These are phyloP conservation scores for Borostomias antarcticus DNA, from an alignment of 2,797 vertebrate genomes.

Conservation along the genomic window DNA sequence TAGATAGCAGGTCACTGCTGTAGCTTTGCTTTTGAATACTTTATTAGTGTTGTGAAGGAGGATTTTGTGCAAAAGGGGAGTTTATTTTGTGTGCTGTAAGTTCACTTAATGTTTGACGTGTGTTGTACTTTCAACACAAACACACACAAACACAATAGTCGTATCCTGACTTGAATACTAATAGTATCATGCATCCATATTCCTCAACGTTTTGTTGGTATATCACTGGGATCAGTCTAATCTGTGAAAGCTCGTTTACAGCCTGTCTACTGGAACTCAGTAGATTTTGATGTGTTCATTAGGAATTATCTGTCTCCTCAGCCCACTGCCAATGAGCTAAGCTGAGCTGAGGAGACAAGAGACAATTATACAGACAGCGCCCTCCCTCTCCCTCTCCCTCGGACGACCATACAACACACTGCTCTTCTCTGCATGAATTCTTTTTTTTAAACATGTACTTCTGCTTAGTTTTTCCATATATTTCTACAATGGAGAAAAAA, in stretches of 20 bases:
- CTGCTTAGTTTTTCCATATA: constrained; percentile 21
- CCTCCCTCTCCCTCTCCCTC: constrained; percentile 16
- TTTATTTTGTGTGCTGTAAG: constrained; percentile 12
- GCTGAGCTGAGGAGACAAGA: constrained; percentile 16
- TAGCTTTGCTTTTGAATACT: constrained; percentile 38
- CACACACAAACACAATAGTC: neutral
- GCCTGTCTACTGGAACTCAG: constrained; percentile 27
- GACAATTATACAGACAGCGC: constrained; percentile 8
- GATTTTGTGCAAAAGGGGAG: constrained; percentile 6
- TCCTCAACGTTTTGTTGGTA: constrained; percentile 24
- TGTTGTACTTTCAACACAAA: neutral
- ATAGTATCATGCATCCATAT: neutral
- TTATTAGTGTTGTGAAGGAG: constrained; percentile 26
- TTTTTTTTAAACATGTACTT: constrained; percentile 40
- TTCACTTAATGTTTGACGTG: too few relatives aligned
- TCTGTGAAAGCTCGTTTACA: neutral
- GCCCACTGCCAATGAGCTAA: constrained; percentile 36
- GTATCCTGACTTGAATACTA: too few relatives aligned
- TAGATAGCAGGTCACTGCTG: constrained; percentile 43
- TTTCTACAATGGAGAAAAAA: constrained; percentile 26
- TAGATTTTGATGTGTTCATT: constrained; percentile 33
- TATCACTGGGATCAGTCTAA: neutral
- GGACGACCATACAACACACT: constrained; percentile 37
- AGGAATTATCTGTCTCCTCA: constrained; percentile 27
- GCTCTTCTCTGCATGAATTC: constrained; percentile 15